Base-by-base conservation (phyloP, 2,888 invertebrate species). In the Caenorhabditis sp. region DNA sequence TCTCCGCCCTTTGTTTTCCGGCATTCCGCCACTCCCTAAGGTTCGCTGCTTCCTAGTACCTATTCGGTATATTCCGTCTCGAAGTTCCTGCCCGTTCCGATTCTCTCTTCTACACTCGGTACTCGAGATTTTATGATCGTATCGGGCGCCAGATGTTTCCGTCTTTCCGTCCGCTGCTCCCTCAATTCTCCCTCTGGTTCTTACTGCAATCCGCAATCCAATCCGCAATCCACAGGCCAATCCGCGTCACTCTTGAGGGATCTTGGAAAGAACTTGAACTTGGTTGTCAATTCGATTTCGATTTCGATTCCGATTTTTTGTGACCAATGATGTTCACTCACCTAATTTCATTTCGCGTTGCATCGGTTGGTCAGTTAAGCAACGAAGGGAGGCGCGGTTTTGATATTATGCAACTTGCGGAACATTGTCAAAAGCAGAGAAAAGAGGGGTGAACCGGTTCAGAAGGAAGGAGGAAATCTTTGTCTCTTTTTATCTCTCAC, bases 321-420 rank as follows among this genome's bases (percentile, higher is more conserved):
- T 76, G 67, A 50, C 68, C 76, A 76, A 53, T 61, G 67, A 76
- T 76, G 76, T 67, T 68, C 76, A 60, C 28, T n/a, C n/a, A n/a
- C n/a, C n/a, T n/a, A n/a, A n/a, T n/a, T n/a, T n/a, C n/a, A n/a
- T n/a, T 74, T 67, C 51, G 60, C 50, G 53, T 61, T 65, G 47
- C 35, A 74, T 74, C 76, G 51, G 60, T 76, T 50, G 58, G 67
- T 67, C 61, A 60, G 61, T 61, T 37, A 22, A 62, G n/a, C n/a
- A n/a, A n/a, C n/a, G 50, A 18, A 20, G n/a, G 64, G 22, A 47
- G 26, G 47, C 35, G 56, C 56, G 56, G 56, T 53, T 60, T 76
- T 67, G 51, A 76, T 76, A 67, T 76, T 76, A 76, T 76, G 76
- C 67, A 76, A 76, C 76, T 76, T 76, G 76, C 76, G 67, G 76